phyloP scores from a whole-genome alignment of 1,140 invertebrate genomes.

The Dendrolimus kikuchii region DNA sequence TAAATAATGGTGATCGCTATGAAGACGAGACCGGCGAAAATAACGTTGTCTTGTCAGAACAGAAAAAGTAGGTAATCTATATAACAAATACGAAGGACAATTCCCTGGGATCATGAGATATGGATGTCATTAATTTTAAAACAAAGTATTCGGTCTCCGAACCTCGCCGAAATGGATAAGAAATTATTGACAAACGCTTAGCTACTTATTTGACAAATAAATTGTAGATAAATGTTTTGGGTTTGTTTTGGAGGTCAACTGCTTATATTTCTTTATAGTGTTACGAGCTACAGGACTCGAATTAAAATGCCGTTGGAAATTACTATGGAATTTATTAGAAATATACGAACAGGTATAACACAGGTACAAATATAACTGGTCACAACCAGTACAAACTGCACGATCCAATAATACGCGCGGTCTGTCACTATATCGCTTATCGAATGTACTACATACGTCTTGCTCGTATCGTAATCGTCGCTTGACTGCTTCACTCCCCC shows the following conservation, averaged over 20 bases:
- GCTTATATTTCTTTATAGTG: not conserved
- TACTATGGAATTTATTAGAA: too few relatives aligned
- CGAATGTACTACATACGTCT: too few relatives aligned
- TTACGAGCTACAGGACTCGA: too few relatives aligned
- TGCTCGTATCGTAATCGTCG: too few relatives aligned
- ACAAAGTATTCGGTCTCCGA: conserved; percentile 30
- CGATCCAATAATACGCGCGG: too few relatives aligned
- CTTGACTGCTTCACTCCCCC: too few relatives aligned
- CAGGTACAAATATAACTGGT: too few relatives aligned
- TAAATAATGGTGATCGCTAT: conserved; percentile 1
- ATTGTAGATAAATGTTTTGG: conserved; percentile 10
- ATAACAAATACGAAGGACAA: conserved; percentile 44
- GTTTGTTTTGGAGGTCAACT: conserved; percentile 4
- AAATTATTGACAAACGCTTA: conserved; percentile 16
- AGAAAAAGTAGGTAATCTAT: conserved; percentile 47
- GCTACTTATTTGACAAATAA: conserved; percentile 25
- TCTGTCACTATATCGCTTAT: too few relatives aligned
- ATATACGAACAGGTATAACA: too few relatives aligned
- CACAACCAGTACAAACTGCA: too few relatives aligned
- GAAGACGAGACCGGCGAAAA: conserved; percentile 18
- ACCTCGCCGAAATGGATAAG: conserved; percentile 26
- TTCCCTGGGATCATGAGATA: conserved; percentile 36
- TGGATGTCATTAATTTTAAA: conserved; percentile 41
- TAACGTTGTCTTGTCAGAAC: conserved; percentile 24
- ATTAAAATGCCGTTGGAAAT: too few relatives aligned